Evolutionary conservation across 2,113 vertebrate species (phyloP), one percentile per base, ranked within the genome.

Genomic region (Myotis lucifugus): DNA sequence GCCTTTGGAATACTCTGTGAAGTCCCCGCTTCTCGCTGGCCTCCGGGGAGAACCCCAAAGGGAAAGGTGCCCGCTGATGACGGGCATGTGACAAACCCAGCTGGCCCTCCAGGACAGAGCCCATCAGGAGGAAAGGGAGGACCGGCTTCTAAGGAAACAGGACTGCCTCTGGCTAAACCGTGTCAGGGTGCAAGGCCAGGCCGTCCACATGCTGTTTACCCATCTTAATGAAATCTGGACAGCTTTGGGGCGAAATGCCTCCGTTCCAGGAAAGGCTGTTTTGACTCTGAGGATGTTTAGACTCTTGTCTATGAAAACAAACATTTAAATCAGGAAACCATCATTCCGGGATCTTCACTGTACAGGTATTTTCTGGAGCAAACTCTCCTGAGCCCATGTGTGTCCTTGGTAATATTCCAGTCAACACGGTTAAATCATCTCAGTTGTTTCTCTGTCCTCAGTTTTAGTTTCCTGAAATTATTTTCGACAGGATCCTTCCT

Each of bases 221-320:
- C 4, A 27, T 88, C 92, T 93, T 95, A 95, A 96, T 97, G 85
- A 85, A 95, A 95, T 97, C 85, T 96, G 92, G 72, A 87, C 52
- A 88, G 82, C 67, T 85, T 64, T 18, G 23, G 59, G 59, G 32
- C 18, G 73, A 91, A 66, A 77, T 69, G 91, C 72, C 87, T 95
- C 90, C 90, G 85, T 95, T 97, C 96, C 82, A 93, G 56, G 69
- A 97, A 97, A 93, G 93, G 48, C 70, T 90, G 46, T 90, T 90
- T 94, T 93, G 92, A 90, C 42, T 82, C 59, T 40, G 18, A 87
- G 66, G 23, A 46, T 79, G 50, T 91, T 90, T 95, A 94, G 92
- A 78, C 52, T 95, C 78, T 67, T 32, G 83, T 90, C 85, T 85
- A 95, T 73, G 15, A 88, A 97, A 96, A 94, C 34, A 93, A 95